Evolutionary conservation across 2,797 vertebrate genomes (phyloP).

Genomic region (Picus viridis): DNA sequence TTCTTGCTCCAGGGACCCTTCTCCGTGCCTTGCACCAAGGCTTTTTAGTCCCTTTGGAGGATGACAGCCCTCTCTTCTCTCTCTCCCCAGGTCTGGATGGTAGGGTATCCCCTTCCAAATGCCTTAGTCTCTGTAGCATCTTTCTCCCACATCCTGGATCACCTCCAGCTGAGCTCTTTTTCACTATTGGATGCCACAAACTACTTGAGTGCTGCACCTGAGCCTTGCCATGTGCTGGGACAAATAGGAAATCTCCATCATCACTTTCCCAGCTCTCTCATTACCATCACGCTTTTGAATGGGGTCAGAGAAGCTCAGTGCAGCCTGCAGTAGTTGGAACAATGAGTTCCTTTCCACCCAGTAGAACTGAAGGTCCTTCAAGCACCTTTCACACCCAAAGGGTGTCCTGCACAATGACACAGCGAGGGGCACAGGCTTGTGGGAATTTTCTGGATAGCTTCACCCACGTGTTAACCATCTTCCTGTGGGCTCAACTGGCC

Average conservation of each 20-base stretch:
- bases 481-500: fast-evolving
- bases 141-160: neutral
- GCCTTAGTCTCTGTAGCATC: neutral
- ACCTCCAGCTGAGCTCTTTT: neutral
- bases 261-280: neutral
- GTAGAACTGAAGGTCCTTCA: neutral
- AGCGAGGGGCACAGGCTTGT: fast-evolving
- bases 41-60: neutral
- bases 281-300: neutral
- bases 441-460: neutral
- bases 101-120: neutral
- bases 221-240: neutral
- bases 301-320: neutral
- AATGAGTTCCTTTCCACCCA: neutral
- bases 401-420: neutral
- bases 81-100: too few relatives aligned
- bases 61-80: neutral
- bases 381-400: neutral
- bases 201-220: neutral
- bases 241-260: neutral
- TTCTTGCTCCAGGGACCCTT: neutral
- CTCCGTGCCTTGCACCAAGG: too few relatives aligned
- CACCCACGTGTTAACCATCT: neutral
- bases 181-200: neutral
- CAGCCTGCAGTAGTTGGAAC: neutral